A percentile compares a stretch with the other conserved stretches of the same genome.
Evolutionary conservation across 1,140 invertebrate genomes (phyloP).

Genomic region (Eubasilissa regina): DNA sequence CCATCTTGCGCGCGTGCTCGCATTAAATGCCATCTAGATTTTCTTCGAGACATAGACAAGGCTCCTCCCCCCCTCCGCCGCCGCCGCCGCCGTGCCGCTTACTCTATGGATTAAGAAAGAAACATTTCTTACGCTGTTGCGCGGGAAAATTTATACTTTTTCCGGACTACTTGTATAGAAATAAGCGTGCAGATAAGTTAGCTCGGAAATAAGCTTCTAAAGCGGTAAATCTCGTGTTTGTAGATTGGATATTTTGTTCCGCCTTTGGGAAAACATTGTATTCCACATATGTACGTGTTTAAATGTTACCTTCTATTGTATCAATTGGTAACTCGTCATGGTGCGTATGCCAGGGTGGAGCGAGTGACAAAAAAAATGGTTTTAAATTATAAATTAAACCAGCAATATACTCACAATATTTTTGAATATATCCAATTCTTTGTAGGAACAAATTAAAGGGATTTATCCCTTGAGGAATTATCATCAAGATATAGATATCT

Average conservation of each 20-base stretch:
- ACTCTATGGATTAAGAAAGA: conserved; percentile 59
- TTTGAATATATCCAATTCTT: too few relatives aligned
- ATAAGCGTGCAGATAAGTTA: conserved; percentile 58
- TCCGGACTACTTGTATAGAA: conserved; percentile 59
- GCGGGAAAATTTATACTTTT: conserved; percentile 56
- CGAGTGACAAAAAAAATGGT: too few relatives aligned
- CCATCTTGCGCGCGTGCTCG: conserved; percentile 58
- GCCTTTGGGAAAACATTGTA: conserved; percentile 47
- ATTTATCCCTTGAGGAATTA: too few relatives aligned
- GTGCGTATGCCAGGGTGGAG: too few relatives aligned
- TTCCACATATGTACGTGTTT: conserved; percentile 31
- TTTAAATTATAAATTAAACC: too few relatives aligned
- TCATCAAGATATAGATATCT: too few relatives aligned
- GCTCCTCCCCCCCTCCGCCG: conserved; percentile 46
- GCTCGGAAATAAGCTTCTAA: conserved; percentile 56
- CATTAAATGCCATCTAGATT: conserved; percentile 57
- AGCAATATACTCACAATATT: too few relatives aligned
- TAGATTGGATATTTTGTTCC: conserved; percentile 59
- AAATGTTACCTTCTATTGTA: conserved; percentile 20
- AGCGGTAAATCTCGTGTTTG: conserved; percentile 59
- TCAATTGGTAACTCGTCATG: not conserved
- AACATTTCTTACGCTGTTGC: conserved; percentile 58
- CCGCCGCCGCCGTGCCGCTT: conserved; percentile 41
- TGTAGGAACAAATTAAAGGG: too few relatives aligned
- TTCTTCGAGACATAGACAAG: conserved; percentile 53